Evolutionary conservation across 2,888 invertebrate species (phyloP).

Genomic region (Lasioglossum zephyrum): DNA sequence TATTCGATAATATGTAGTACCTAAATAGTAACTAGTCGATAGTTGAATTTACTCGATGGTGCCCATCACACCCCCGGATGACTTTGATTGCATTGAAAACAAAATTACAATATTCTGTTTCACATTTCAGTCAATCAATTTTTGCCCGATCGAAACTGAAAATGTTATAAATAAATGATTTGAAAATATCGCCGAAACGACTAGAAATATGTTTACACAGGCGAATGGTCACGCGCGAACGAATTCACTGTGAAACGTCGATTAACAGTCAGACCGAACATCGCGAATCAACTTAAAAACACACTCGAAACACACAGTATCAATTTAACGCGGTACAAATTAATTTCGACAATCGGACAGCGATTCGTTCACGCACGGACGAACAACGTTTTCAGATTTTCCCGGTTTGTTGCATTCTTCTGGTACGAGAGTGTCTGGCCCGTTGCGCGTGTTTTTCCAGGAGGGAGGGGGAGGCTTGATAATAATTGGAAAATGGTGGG

Average conservation of each 20-base stretch:
- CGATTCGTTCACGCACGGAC: not conserved
- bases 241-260: not conserved
- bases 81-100: too few relatives aligned
- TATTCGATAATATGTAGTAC: too few relatives aligned
- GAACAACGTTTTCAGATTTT: not conserved
- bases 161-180: too few relatives aligned
- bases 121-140: too few relatives aligned
- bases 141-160: too few relatives aligned
- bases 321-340: not conserved
- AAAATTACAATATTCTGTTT: too few relatives aligned
- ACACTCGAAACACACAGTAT: not conserved
- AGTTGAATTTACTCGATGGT: too few relatives aligned
- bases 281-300: not conserved
- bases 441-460: slow-evolving; percentile 37
- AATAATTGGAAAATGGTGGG: slow-evolving; percentile 45
- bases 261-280: not conserved
- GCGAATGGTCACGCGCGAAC: not conserved
- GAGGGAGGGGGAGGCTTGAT: not conserved
- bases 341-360: not conserved
- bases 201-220: not conserved
- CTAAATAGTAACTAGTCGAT: too few relatives aligned
- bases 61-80: too few relatives aligned
- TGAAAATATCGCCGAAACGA: too few relatives aligned
- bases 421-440: not conserved
- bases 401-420: not conserved